Conservation (phyloP, 1,140 invertebrate species). For the Periplaneta americana region DNA sequence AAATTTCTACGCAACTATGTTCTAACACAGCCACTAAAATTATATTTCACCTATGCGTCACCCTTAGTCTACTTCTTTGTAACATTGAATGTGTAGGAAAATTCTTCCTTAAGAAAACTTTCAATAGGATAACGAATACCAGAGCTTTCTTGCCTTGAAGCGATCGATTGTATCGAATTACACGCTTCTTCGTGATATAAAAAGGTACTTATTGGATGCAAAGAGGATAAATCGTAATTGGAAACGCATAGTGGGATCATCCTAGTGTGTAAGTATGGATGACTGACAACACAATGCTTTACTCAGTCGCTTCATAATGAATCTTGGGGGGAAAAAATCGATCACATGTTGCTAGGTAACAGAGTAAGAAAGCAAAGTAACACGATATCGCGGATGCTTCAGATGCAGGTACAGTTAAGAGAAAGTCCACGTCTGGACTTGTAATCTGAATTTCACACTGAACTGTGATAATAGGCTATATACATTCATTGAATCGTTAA, state of each 20-base stretch:
- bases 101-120: background rate
- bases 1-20: no score
- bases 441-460: no score
- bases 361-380: background rate
- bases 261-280: background rate
- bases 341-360: background rate
- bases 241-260: background rate
- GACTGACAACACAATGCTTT: background rate
- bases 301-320: background rate
- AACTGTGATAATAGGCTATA: no score
- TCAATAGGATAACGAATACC: background rate
- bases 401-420: no score
- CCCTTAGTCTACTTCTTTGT: no score
- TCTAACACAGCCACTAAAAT: no score
- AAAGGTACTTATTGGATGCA: background rate
- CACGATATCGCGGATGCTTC: no score
- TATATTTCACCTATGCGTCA: no score
- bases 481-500: no score
- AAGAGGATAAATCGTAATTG: background rate
- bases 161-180: background rate
- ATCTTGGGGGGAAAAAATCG: background rate
- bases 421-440: no score
- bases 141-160: background rate
- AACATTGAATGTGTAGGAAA: no score
- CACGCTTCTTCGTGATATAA: background rate